These are phyloP conservation scores for Elanus axillaris DNA, from an alignment of 2,113 vertebrate species.

Conservation along the genomic window DNA sequence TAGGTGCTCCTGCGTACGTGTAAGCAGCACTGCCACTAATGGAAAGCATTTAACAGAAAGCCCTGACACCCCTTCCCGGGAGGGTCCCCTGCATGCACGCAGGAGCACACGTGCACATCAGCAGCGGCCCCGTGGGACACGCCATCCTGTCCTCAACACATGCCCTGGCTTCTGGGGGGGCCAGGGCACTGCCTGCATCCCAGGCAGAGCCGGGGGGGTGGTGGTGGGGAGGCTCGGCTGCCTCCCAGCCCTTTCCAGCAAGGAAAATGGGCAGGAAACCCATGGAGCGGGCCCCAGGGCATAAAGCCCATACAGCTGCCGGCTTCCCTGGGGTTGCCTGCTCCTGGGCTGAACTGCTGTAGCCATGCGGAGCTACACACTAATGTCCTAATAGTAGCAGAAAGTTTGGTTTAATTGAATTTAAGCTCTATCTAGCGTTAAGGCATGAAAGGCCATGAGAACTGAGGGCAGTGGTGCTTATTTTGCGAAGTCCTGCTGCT, in stretches of 20 bases:
- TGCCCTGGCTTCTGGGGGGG: not conserved
- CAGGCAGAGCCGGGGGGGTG: rapidly evolving
- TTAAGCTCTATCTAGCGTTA: not conserved
- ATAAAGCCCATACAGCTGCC: rapidly evolving
- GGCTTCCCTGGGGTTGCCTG: rapidly evolving
- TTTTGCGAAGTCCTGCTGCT: not conserved
- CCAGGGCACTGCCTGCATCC: too few species aligned
- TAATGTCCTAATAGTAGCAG: rapidly evolving
- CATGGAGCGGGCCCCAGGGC: rapidly evolving
- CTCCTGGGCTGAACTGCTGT: not conserved
- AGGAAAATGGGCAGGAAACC: not conserved
- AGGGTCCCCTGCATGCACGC: rapidly evolving
- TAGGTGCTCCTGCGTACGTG: too few species aligned
- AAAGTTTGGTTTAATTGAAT: not conserved
- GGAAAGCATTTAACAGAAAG: not conserved
- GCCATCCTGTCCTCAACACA: rapidly evolving
- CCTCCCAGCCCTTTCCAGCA: not conserved
- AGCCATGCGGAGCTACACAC: rapidly evolving
- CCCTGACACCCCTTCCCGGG: not conserved
- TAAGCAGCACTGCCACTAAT: not conserved
- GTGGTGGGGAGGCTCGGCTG: rapidly evolving
- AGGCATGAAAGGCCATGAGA: not conserved
- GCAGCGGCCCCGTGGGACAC: not conserved
- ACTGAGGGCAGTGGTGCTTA: rapidly evolving
- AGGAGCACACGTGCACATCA: not conserved